Evolutionary conservation across 2,113 vertebrate genomes (phyloP).

Genomic region (Cynocephalus volans): DNA sequence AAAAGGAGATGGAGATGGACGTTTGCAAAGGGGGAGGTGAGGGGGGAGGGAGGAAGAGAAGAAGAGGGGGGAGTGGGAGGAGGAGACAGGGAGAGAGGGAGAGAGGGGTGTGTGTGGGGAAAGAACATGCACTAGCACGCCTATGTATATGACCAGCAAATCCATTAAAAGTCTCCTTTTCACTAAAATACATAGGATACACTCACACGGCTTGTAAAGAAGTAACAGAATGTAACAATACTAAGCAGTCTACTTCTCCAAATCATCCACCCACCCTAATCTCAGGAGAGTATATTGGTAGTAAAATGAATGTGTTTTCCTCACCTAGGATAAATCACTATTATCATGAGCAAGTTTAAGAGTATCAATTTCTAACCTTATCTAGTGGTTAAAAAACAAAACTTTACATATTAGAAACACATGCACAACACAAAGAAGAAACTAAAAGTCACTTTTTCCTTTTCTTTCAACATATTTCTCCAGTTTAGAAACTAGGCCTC

Average conservation of each 20-base stretch:
- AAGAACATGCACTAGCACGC: background rate
- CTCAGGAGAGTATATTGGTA: background rate
- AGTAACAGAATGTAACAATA: slow-evolving; percentile 25
- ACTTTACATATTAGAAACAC: slow-evolving; percentile 18
- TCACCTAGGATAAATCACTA: slow-evolving; percentile 41
- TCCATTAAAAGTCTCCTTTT: slow-evolving; percentile 20
- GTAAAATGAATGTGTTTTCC: slow-evolving; percentile 26
- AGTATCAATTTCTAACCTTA: slow-evolving; percentile 53
- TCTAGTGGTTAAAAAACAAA: slow-evolving; percentile 45
- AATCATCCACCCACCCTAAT: background rate
- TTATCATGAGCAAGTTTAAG: background rate
- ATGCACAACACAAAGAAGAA: background rate
- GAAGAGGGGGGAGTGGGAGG: background rate
- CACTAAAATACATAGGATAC: background rate
- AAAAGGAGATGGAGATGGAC: background rate
- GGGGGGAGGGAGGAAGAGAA: background rate
- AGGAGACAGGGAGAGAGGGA: background rate
- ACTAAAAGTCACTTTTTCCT: background rate
- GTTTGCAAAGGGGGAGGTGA: background rate
- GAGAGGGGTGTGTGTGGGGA: no score
- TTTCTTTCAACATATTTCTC: slow-evolving; percentile 34
- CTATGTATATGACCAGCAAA: background rate
- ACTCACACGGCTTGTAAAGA: slow-evolving; percentile 27
- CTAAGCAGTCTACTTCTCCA: background rate
- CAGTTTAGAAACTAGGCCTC: slow-evolving; percentile 18